Conservation (phyloP, 2,888 invertebrate species). For the Mythimna albipuncta region DNA sequence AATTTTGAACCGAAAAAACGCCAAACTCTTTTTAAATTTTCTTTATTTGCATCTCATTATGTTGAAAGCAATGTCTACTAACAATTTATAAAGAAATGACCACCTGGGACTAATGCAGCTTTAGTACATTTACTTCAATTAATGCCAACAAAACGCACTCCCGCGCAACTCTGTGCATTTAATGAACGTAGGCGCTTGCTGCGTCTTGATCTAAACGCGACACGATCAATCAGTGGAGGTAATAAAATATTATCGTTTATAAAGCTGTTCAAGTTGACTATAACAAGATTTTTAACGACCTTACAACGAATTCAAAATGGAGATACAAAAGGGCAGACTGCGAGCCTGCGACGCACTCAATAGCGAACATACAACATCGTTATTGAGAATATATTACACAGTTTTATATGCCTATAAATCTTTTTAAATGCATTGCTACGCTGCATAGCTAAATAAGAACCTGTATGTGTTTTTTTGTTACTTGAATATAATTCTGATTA, state of each 20-base stretch:
- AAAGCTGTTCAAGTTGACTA: slow-evolving; percentile 44
- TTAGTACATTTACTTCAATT: neutral
- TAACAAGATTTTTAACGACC: slow-evolving; percentile 55
- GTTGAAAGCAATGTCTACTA: neutral
- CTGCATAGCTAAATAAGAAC: slow-evolving; percentile 41
- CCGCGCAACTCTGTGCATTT: slow-evolving; percentile 20
- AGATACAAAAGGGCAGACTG: slow-evolving; percentile 48
- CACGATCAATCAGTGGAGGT: slow-evolving; percentile 36
- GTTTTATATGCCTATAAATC: slow-evolving; percentile 59
- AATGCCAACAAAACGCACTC: slow-evolving; percentile 26
- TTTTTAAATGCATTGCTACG: slow-evolving; percentile 43
- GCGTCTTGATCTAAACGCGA: slow-evolving; percentile 6
- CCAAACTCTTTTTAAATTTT: neutral
- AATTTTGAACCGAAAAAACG: neutral
- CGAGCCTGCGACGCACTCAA: slow-evolving; percentile 36
- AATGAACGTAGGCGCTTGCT: slow-evolving; percentile 37
- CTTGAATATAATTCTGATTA: neutral
- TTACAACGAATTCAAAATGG: slow-evolving; percentile 40
- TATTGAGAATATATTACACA: slow-evolving; percentile 58
- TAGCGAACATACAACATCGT: slow-evolving; percentile 51
- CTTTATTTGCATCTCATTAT: neutral
- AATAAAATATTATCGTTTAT: slow-evolving; percentile 47
- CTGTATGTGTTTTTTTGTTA: slow-evolving; percentile 9
- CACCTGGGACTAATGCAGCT: neutral
- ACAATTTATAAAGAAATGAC: neutral